Evolutionary conservation across 2,113 vertebrate species (phyloP).

Genomic region (Solenodon paradoxus): DNA sequence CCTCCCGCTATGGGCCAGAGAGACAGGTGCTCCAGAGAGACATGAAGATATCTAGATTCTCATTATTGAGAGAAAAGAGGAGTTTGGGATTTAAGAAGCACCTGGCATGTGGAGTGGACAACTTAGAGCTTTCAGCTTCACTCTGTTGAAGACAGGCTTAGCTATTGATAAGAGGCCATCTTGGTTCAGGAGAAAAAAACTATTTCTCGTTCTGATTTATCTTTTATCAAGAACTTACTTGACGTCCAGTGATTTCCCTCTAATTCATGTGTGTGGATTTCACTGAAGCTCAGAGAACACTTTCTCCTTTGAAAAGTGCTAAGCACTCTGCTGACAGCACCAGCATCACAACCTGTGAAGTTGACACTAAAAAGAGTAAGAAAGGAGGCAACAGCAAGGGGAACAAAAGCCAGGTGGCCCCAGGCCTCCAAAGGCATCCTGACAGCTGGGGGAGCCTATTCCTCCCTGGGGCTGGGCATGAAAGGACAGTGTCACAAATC

Average conservation of each 20-base stretch:
- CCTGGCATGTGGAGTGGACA: background rate
- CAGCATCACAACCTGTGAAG: background rate
- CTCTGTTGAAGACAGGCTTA: background rate
- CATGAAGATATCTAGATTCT: background rate
- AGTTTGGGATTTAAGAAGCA: background rate
- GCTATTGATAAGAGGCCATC: background rate
- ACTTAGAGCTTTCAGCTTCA: background rate
- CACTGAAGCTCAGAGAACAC: background rate
- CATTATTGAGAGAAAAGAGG: background rate
- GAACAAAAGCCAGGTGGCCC: background rate
- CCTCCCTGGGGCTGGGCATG: background rate
- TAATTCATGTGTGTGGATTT: background rate
- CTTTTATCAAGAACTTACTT: background rate
- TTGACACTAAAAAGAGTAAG: background rate
- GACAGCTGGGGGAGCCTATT: background rate
- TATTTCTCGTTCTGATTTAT: background rate
- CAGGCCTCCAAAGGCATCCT: background rate
- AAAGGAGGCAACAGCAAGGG: background rate
- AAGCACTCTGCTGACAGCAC: background rate
- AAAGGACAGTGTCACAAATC: background rate
- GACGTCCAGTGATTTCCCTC: background rate
- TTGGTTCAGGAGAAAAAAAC: background rate
- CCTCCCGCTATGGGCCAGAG: rapidly evolving
- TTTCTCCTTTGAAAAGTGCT: constrained; percentile 19
- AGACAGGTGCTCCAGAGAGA: background rate